phyloP scores from a whole-genome alignment of 2,113 vertebrate species.

The Takifugu flavidus region DNA sequence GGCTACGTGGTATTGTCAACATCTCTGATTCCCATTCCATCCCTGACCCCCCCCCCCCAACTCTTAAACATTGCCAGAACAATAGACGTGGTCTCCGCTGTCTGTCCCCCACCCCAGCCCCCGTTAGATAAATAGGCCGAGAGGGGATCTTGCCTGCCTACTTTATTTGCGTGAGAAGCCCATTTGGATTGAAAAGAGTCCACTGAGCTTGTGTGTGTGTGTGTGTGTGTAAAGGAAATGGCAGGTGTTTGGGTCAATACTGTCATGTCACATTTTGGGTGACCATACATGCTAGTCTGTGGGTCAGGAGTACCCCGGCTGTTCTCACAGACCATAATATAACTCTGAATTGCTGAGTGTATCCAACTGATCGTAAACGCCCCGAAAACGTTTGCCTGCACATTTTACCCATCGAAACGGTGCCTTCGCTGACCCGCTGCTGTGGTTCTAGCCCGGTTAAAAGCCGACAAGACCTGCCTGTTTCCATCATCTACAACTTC shows the following conservation, averaged over 20 bases:
- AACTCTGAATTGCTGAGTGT: not conserved
- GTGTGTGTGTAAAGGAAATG: constrained; percentile 43
- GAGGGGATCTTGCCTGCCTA: constrained; percentile 49
- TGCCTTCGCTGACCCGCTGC: constrained; percentile 8
- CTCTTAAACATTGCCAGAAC: constrained; percentile 60
- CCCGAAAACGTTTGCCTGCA: too few species aligned
- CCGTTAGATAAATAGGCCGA: constrained; percentile 58
- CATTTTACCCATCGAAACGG: not conserved
- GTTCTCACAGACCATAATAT: not conserved
- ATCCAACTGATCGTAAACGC: not conserved
- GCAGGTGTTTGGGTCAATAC: constrained; percentile 71
- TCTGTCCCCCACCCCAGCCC: constrained; percentile 38
- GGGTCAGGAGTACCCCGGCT: not conserved
- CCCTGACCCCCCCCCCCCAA: constrained; percentile 37
- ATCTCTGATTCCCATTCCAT: constrained; percentile 63
- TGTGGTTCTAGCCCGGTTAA: constrained; percentile 14
- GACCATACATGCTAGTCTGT: constrained; percentile 39
- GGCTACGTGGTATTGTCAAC: constrained; percentile 64
- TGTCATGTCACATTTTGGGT: constrained; percentile 65
- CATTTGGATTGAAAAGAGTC: constrained; percentile 49
- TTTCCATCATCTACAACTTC: constrained; percentile 32
- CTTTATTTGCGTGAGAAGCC: constrained; percentile 65
- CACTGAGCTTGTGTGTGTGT: constrained; percentile 25
- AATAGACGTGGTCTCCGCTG: constrained; percentile 63
- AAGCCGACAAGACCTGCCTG: constrained; percentile 24